Evolutionary conservation across 2,113 vertebrate species (phyloP), one percentile per base, ranked within the genome.

Genomic region (Rhynchomys soricoides): DNA sequence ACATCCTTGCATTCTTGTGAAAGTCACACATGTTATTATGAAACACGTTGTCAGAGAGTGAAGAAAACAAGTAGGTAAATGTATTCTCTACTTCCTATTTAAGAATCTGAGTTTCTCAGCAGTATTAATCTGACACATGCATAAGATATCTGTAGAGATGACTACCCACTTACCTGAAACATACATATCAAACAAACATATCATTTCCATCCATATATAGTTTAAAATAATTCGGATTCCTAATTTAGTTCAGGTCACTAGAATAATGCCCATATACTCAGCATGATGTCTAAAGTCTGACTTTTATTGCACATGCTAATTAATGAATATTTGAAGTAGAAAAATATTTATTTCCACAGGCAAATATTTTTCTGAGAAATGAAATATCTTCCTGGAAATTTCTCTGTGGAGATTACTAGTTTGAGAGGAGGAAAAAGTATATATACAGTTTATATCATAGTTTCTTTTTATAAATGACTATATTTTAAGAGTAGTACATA

Each of bases 331-430:
- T 89, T 34, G 1, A 79, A 85, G 77, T 0, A 81, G 90, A 48
- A 92, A 90, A 94, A 70, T 26, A 83, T 45, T 89, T 95, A 70
- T 73, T 87, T 64, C 16, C 71, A 1, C 22, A 83, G 26, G n/a
- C 50, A 94, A 93, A 81, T 70, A 90, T 21, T 96, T 55, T 92
- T 88, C 34, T 88, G 70, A 87, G 40, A 97, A 90, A 93, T 75
- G 2, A 29, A 90, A 93, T 71, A 52, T 19, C 1, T 7, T 89
- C 81, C 15, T 62, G 68, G 45, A 7, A 93, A 68, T 86, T 91
- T 90, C 7, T 50, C 68, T 87, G 2, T 5, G 77, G 34, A 82
- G 50, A 1, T 26, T 82, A 73, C 6, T 62, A 71, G 21, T 73
- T 90, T 90, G 24, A 9, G 13, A 93, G 16, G 75, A n/a, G 90